These are phyloP conservation scores for Ceyx erithaca DNA, from an alignment of 2,797 vertebrate genomes.

Conservation along the genomic window DNA sequence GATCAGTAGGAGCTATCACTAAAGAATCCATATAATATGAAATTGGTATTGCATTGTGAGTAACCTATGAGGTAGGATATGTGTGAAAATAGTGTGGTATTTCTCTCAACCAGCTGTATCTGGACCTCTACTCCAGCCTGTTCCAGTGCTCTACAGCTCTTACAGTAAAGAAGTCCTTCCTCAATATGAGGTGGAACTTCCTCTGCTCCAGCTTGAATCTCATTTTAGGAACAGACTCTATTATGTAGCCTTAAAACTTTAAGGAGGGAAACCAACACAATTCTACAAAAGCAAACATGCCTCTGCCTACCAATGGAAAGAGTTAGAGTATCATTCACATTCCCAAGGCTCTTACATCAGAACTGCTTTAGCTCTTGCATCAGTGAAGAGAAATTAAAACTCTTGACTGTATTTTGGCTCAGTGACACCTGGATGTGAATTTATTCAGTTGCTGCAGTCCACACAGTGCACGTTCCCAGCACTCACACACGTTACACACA, in stretches of 20 bases:
- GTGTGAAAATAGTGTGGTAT: neutral
- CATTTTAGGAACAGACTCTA: neutral
- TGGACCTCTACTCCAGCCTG: neutral
- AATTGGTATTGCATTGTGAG: neutral
- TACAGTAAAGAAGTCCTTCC: too few relatives aligned
- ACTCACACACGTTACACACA: neutral
- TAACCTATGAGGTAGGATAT: neutral
- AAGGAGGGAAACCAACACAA: neutral
- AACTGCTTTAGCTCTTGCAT: neutral
- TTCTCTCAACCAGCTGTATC: neutral
- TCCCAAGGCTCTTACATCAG: neutral
- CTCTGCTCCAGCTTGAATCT: neutral
- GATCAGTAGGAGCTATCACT: constrained; percentile 86
- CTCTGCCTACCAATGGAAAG: neutral
- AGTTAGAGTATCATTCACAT: neutral
- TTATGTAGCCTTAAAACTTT: neutral
- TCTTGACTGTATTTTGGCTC: neutral
- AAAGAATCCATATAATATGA: neutral
- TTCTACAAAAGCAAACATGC: neutral
- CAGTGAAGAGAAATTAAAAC: neutral
- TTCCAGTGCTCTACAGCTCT: too few relatives aligned
- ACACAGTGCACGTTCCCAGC: neutral
- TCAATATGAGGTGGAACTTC: too few relatives aligned
- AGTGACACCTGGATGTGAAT: neutral
- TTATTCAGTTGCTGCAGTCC: neutral